These are phyloP conservation scores for Phengaris alcon DNA, from an alignment of 2,888 invertebrate species.

Conservation along the genomic window DNA sequence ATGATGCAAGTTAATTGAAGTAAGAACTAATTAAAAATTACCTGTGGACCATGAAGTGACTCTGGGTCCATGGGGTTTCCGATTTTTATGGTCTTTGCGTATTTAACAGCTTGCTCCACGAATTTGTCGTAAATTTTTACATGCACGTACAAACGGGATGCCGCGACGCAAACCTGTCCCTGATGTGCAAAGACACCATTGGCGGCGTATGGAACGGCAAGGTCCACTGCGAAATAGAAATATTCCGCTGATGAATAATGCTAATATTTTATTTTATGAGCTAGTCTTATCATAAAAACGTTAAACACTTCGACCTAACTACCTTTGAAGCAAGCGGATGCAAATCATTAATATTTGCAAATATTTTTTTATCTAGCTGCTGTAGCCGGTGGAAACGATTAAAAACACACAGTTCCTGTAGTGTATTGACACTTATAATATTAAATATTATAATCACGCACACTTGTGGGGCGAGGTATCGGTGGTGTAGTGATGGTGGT, in stretches of 20 bases:
- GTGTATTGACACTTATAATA: no score
- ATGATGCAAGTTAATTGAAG: no score
- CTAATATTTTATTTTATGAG: conserved; percentile 32
- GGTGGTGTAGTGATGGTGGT: no score
- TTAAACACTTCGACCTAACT: no score
- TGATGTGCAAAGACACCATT: conserved; percentile 52
- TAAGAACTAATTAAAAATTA: conserved; percentile 29
- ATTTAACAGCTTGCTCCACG: conserved; percentile 83
- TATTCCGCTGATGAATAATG: neutral
- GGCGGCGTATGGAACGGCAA: conserved; percentile 51
- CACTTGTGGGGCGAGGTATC: no score
- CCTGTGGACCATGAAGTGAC: conserved; percentile 53
- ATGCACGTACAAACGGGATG: conserved; percentile 59
- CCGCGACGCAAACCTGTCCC: conserved; percentile 58
- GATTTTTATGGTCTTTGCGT: conserved; percentile 83
- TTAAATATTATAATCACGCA: no score
- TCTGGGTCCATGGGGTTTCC: conserved; percentile 67
- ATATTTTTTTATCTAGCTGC: no score
- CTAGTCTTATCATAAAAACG: no score
- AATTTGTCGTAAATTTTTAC: conserved; percentile 88
- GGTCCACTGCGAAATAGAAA: conserved; percentile 45
- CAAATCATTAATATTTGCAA: no score
- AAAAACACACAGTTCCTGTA: no score
- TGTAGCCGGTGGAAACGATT: no score
- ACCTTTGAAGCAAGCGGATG: no score